Evolutionary conservation across 2,888 invertebrate species (phyloP), one percentile per base, ranked within the genome.

Genomic region (Meteorus cinctellus): DNA sequence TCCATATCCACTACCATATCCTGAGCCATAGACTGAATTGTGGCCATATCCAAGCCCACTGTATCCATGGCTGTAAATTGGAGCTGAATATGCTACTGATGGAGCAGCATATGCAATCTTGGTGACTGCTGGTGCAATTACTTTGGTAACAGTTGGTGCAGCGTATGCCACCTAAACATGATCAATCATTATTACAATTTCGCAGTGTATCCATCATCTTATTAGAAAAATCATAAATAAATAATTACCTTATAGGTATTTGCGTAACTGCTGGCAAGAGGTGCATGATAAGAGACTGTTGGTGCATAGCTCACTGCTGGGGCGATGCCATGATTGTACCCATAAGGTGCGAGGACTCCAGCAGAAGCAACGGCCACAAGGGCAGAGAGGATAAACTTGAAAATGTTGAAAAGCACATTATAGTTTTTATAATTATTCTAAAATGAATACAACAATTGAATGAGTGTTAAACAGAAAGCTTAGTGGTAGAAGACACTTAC

Each of bases 381-480:
- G 80, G 92, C 90, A 82, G 91, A 86, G 88, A 93, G 90, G 75
- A 91, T 90, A 82, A 92, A 87, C 93, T 93, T 85, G 0, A 85
- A 86, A 72, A 74, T 34, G 1, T 41, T 12, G 8, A 41, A 12
- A 12, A 41, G 12, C 8, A 41, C 8, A 41, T 12, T 41, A 41
- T 12, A 8, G 12, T 41, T 41, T 12, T 8, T 2, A 41, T 41
- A 2, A 8, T 24, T 24, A 24, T 24, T 24, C 1, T 1, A 24
- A 24, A 24, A 24, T 24, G 1, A 24, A 24, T 24, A 24, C 24
- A 24, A 24, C 24, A 24, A 24, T 24, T 24, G 24, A 24, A 24
- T 24, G 24, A 24, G 24, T 24, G 24, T 0, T 2, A 41, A 41
- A 41, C 41, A 12, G 8, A 41, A 41, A 12, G 4, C 19, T 63